Evolutionary conservation across 1,140 invertebrate genomes (phyloP).

Genomic region (Cryptotermes secundus): DNA sequence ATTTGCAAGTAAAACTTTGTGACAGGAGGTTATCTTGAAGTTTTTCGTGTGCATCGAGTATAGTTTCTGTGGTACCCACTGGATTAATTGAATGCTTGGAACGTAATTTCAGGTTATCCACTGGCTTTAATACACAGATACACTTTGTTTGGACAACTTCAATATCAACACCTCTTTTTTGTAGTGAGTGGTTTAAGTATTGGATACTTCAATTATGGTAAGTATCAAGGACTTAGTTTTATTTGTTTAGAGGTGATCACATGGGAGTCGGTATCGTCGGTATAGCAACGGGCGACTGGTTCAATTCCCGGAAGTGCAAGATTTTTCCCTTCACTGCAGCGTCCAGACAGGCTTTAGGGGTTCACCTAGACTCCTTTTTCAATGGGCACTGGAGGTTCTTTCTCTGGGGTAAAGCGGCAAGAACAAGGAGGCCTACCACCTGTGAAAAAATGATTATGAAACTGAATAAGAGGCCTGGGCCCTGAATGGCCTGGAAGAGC

Average conservation of each 20-base stretch:
- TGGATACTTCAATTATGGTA: slow-evolving; percentile 36
- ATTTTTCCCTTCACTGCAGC: no score
- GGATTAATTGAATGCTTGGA: background rate
- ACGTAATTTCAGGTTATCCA: slow-evolving; percentile 32
- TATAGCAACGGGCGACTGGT: background rate
- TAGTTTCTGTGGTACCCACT: background rate
- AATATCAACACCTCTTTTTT: slow-evolving; percentile 33
- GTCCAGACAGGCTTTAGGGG: no score
- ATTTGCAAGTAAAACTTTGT: background rate
- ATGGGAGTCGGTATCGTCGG: no score
- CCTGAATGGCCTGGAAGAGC: no score
- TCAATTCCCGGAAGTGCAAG: background rate
- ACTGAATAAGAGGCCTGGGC: no score
- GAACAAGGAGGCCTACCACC: no score
- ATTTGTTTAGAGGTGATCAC: background rate
- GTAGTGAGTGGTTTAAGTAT: slow-evolving; percentile 27
- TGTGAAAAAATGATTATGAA: no score
- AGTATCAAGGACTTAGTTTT: background rate
- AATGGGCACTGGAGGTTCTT: no score
- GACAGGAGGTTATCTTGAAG: background rate
- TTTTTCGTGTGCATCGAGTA: background rate
- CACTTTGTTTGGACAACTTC: slow-evolving; percentile 31
- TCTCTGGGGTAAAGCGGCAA: no score
- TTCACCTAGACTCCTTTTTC: no score
- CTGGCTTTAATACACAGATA: slow-evolving; percentile 34